These are phyloP conservation scores for Oenanthe oenanthe DNA, from an alignment of 2,113 vertebrate genomes.

Conservation along the genomic window DNA sequence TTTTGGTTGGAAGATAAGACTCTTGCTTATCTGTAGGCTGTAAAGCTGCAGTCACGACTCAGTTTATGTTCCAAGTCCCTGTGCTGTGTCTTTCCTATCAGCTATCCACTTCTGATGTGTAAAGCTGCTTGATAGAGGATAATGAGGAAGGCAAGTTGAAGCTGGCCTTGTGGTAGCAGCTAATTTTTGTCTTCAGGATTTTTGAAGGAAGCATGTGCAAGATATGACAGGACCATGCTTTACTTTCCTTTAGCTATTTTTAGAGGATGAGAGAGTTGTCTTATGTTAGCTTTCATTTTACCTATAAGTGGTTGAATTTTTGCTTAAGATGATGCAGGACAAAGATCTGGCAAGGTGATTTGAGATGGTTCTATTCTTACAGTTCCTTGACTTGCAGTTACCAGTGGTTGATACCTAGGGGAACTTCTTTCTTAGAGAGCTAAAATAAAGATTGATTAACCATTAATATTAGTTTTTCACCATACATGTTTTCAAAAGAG, in stretches of 20 bases:
- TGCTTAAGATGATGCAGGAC: not conserved
- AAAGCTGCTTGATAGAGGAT: not conserved
- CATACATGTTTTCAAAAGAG: not conserved
- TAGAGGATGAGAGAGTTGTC: not conserved
- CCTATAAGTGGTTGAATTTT: not conserved
- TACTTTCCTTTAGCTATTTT: not conserved
- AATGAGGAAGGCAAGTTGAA: conserved; percentile 13
- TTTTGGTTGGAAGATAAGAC: not conserved
- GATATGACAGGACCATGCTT: not conserved
- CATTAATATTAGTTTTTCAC: not conserved
- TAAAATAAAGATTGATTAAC: not conserved
- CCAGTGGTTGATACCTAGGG: not conserved
- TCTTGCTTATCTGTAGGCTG: not conserved
- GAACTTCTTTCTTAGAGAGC: not conserved
- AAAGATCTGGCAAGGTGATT: not conserved
- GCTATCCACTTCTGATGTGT: not conserved
- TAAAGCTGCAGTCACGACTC: not conserved
- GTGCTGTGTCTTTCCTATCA: not conserved
- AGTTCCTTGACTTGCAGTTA: not conserved
- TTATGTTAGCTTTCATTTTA: not conserved
- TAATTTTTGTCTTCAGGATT: not conserved
- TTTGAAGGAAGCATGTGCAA: not conserved
- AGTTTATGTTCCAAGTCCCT: not conserved
- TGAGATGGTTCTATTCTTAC: not conserved
- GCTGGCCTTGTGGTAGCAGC: not conserved